Base-by-base conservation (phyloP, 2,888 invertebrate genomes). In the Ichneumon xanthorius region DNA sequence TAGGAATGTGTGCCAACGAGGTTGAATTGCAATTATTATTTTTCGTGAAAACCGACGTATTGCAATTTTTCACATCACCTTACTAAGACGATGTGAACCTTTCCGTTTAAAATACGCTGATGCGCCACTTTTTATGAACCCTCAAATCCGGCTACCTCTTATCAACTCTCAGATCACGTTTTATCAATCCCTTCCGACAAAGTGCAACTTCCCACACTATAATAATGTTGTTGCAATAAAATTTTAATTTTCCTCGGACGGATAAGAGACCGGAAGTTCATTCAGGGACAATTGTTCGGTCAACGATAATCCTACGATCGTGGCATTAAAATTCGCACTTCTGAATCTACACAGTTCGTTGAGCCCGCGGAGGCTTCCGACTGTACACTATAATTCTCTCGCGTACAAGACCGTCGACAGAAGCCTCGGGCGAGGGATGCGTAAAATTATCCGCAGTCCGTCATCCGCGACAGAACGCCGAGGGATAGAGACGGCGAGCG, bases 401-500 rank as follows among this genome's bases (percentile, higher is more conserved):
- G 58, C n/a, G 67, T 80, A 85, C 84, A 87, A 85, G 82, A 86
- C 79, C 86, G 90, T 88, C 88, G 90, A 90, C 89, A 88, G 88
- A 77, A 86, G 76, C 67, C 73, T 75, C 77, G 82, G 11, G 87
- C 86, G 83, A 85, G 77, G 86, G 88, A 87, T 61, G 89, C 88
- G 90, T 92, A 92, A 92, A 92, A 92, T 93, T 92, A 92, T 92
- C 91, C 88, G 84, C 89, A 80, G 87, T 89, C 87, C 85, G 90
- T 90, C 90, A 89, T 88, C 88, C 82, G 61, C 75, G 70, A 48
- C 63, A 75, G 70, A 50, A 58, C 30, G 65, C 73, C 45, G 61
- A 61, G 77, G 65, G 70, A 63, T 76, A 48, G 72, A 61, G 48
- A 58, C 50, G 48, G 40, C 73, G 50, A 75, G 45, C 70, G 26